Base-by-base conservation (phyloP, 92 coral and sea anemone genomes). In the Montipora capitata region DNA sequence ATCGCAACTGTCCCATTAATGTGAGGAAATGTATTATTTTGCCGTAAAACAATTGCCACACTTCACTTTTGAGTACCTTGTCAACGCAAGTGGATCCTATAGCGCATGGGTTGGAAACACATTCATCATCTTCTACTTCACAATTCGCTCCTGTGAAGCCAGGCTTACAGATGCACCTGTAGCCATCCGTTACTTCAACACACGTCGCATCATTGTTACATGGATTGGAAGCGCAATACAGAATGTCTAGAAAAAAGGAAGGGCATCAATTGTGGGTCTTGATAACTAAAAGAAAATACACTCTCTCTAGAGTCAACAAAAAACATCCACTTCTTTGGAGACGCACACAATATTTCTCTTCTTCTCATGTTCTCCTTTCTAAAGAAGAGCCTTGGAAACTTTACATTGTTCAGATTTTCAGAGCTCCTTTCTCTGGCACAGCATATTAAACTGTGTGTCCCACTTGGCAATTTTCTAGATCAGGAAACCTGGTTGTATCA, bases 81-180 rank as follows among this genome's bases (percentile, higher is more conserved):
- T 98, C 98, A 39, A 98, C 89, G 81, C 99, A 96, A 12, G 96
- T 89, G 40, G 98, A 90, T 42, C 98, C 99, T 68, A 78, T 73
- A 13, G 95, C 91, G 74, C 99, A 98, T 8, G 99, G 98, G 68
- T 68, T 94, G 44, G 96, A 66, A 41, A 90, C 91, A 57, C 99
- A 98, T 75, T 98, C 99, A 44, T 98, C 93, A 10, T 96, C 94
- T 49, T 98, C 99, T 16, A 78, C 76, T 82, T 98, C 98, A 74
- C 99, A 98, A 80, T 92, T 90, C 15, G 68, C 41, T 9, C 99
- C 99, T 12, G 93, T 93, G 67, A 83, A 98, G 40, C 99, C 99
- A 1, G 89, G 85, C n/a, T 68, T 80, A 59, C 99, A 98, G 15
- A 68, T 80, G 66, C 99, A 98, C 44, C 91, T 87, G 68, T 92